These are phyloP conservation scores for Gambusia yucatana DNA, from an alignment of 2,797 vertebrate genomes.

Conservation along the genomic window DNA sequence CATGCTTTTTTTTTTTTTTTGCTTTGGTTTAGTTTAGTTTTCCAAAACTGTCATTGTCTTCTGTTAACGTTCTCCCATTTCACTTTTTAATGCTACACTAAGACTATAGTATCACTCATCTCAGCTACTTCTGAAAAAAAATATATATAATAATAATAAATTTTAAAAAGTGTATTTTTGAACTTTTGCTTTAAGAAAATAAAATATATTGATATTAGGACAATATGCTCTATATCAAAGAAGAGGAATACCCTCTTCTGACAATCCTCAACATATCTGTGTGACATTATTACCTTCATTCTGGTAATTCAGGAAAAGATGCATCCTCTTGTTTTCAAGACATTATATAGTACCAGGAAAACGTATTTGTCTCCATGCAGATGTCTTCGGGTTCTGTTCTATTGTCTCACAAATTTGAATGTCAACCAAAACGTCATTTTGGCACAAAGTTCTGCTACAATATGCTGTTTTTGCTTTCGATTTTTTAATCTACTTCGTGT, in stretches of 20 bases:
- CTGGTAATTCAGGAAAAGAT: background rate
- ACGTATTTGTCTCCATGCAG: background rate
- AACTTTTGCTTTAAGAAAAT: background rate
- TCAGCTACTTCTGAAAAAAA: background rate
- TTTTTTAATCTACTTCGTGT: background rate
- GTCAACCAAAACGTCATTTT: background rate
- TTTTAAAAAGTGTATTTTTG: background rate
- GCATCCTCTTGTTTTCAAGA: background rate
- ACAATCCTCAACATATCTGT: background rate
- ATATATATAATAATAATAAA: background rate
- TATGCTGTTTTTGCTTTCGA: background rate
- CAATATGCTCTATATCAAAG: background rate
- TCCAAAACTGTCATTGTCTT: background rate
- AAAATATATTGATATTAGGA: background rate
- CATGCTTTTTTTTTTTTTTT: background rate
- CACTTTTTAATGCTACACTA: constrained; percentile 6
- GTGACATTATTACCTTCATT: background rate
- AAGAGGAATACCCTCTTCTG: background rate
- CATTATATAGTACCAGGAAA: background rate
- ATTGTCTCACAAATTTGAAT: background rate
- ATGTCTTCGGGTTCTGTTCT: background rate
- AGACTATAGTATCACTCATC: constrained; percentile 10
- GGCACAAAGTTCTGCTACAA: background rate
- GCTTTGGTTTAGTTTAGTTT: background rate
- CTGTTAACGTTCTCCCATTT: background rate